Evolutionary conservation across 2,113 vertebrate genomes (phyloP), one percentile per base, ranked within the genome.

Genomic region (Plecturocebus donacophilus): DNA sequence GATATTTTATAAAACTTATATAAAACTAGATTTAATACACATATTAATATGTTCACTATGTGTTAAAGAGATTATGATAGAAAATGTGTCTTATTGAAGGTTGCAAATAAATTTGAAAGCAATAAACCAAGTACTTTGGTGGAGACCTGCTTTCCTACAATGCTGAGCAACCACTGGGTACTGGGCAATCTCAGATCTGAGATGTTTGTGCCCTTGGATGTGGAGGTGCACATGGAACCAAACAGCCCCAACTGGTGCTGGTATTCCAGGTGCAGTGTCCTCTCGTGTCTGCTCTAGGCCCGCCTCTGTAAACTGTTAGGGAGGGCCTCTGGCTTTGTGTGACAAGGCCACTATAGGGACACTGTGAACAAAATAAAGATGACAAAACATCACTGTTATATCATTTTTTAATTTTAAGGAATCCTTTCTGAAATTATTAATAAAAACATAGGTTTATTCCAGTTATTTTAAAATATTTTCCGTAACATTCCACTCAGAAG

Each of bases 391-490:
- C 14, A 52, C 4, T 19, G 16, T 68, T 87, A 66, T 7, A 91
- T 35, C 45, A 84, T 27, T 89, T 91, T 96, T 93, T 83, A 94
- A 86, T 95, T 84, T 95, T 94, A 87, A 91, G 32, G 21, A 91
- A 40, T 85, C 73, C 45, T 56, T 87, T 86, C 45, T 90, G 86
- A 87, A 75, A 81, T 66, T 32, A 66, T 30, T 92, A 94, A 71
- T 56, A 83, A 82, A 73, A 47, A 32, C 54, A 93, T 14, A 85
- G 19, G 11, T 88, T 70, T 95, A 80, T 64, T 75, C 70, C 70
- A 97, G 84, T 70, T 70, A 79, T 76, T 87, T 95, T 38, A 75
- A 83, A 91, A 38, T 61, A 75, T 49, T 35, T 87, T 89, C 54
- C 85, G 5, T 94, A 94, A 94, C 23, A 87, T 61, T 96, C 68